Conservation (phyloP, 1,140 invertebrate species). For the Diorhabda carinulata region DNA sequence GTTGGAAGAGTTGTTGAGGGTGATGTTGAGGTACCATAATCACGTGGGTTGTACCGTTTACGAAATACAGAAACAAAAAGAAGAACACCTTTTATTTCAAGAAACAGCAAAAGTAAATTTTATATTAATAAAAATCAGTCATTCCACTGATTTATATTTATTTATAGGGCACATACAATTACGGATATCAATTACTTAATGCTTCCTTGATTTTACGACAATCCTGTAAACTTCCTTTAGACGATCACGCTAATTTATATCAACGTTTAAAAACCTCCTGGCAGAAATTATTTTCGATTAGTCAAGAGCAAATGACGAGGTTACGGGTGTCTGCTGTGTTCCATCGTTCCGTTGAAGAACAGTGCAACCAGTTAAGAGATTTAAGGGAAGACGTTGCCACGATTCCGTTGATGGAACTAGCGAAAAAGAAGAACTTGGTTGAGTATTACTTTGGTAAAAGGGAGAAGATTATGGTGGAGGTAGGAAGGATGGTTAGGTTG, state of each 20-base stretch:
- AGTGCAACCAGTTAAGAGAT: constrained; percentile 57
- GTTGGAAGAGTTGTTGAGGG: constrained; percentile 69
- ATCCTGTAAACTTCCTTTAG: constrained; percentile 64
- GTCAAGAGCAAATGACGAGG: constrained; percentile 73
- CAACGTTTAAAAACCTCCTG: constrained; percentile 62
- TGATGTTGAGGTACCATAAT: constrained; percentile 64
- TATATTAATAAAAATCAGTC: background rate
- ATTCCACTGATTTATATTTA: background rate
- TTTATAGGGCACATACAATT: constrained; percentile 71
- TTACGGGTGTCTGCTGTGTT: constrained; percentile 73
- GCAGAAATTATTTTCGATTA: constrained; percentile 65
- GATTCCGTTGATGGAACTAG: constrained; percentile 41
- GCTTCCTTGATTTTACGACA: constrained; percentile 70
- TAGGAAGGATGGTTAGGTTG: constrained; percentile 68
- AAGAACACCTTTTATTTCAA: constrained; percentile 72
- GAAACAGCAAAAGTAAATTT: constrained; percentile 64
- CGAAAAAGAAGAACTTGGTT: constrained; percentile 39
- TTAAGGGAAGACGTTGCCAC: constrained; percentile 54
- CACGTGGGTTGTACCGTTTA: constrained; percentile 67
- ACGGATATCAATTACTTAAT: constrained; percentile 71
- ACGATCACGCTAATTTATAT: constrained; percentile 54
- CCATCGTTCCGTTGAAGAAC: constrained; percentile 68
- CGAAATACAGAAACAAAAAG: constrained; percentile 72
- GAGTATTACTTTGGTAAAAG: constrained; percentile 57
- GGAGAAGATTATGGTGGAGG: constrained; percentile 67